Evolutionary conservation across 2,888 invertebrate species (phyloP).

Genomic region (Cryptus viduatorius): DNA sequence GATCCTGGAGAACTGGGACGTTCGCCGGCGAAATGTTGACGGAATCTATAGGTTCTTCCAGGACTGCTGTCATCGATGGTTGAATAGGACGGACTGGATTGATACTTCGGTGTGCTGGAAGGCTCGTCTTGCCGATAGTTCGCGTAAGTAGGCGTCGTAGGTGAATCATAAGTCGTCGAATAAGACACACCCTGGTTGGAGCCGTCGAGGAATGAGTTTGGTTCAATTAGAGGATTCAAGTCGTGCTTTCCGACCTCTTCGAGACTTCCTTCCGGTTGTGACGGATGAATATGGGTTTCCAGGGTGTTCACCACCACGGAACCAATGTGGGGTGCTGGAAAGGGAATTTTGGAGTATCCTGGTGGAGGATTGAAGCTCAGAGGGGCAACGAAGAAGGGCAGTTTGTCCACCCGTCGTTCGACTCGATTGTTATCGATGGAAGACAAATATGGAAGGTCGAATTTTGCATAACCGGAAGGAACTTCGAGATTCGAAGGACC

Average conservation of each 20-base stretch:
- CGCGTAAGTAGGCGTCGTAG: slow-evolving; percentile 73
- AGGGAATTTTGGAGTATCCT: slow-evolving; percentile 94
- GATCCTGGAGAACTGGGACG: slow-evolving; percentile 39
- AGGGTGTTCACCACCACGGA: slow-evolving; percentile 91
- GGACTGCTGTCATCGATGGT: slow-evolving; percentile 51
- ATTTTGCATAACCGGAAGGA: slow-evolving; percentile 91
- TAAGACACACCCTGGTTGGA: slow-evolving; percentile 69
- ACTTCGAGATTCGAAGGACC: slow-evolving; percentile 91
- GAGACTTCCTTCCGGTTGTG: slow-evolving; percentile 64
- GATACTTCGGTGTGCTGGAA: slow-evolving; percentile 73
- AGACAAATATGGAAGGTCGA: slow-evolving; percentile 93
- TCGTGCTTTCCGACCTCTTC: slow-evolving; percentile 73
- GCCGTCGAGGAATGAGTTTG: slow-evolving; percentile 84
- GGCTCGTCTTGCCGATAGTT: slow-evolving; percentile 66
- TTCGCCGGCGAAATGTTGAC: slow-evolving; percentile 59
- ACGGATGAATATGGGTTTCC: slow-evolving; percentile 71
- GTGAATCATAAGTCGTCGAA: slow-evolving; percentile 74
- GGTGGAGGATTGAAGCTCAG: slow-evolving; percentile 93
- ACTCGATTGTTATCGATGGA: slow-evolving; percentile 89
- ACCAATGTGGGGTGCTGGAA: slow-evolving; percentile 94
- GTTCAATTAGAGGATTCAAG: slow-evolving; percentile 79
- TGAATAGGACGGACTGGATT: slow-evolving; percentile 64
- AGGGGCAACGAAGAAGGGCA: slow-evolving; percentile 95
- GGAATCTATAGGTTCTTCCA: slow-evolving; percentile 52
- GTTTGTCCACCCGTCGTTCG: slow-evolving; percentile 90